phyloP scores from a whole-genome alignment of 2,113 vertebrate genomes.

The Hippoglossus stenolepis region DNA sequence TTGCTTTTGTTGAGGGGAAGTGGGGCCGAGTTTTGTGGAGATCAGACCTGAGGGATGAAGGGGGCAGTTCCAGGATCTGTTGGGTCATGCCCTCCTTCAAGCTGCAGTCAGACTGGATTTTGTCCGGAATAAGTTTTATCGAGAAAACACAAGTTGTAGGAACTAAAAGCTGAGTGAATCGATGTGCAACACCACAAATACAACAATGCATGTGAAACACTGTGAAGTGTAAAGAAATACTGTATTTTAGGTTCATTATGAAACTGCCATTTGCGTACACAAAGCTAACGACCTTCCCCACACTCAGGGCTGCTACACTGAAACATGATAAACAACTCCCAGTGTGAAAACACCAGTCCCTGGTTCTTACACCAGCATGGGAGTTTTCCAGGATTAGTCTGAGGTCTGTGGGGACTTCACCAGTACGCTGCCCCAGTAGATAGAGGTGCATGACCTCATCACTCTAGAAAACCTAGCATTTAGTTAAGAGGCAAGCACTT shows the following conservation, averaged over 20 bases:
- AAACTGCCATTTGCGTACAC: no score
- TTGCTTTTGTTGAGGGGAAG: background rate
- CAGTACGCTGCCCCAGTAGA: background rate
- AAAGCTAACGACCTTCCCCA: conserved; percentile 11
- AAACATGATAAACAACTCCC: conserved; percentile 29
- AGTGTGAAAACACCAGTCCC: background rate
- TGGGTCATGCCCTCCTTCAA: background rate
- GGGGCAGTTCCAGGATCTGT: background rate
- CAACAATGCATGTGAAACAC: no score
- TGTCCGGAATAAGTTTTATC: no score
- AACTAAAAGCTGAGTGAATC: no score
- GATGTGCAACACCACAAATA: no score
- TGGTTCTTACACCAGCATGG: background rate
- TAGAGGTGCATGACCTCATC: background rate
- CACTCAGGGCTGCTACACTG: conserved; percentile 14
- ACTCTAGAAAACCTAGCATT: no score
- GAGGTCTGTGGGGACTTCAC: background rate
- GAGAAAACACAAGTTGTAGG: no score
- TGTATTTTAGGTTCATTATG: no score
- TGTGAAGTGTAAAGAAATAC: no score
- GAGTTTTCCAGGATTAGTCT: conserved; percentile 1
- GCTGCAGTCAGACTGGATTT: no score
- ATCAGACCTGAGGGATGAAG: background rate
- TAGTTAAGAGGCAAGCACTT: background rate
- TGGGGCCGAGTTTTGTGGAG: background rate